Conservation (phyloP, 2,113 vertebrate genomes). For the Tapirus terrestris region DNA sequence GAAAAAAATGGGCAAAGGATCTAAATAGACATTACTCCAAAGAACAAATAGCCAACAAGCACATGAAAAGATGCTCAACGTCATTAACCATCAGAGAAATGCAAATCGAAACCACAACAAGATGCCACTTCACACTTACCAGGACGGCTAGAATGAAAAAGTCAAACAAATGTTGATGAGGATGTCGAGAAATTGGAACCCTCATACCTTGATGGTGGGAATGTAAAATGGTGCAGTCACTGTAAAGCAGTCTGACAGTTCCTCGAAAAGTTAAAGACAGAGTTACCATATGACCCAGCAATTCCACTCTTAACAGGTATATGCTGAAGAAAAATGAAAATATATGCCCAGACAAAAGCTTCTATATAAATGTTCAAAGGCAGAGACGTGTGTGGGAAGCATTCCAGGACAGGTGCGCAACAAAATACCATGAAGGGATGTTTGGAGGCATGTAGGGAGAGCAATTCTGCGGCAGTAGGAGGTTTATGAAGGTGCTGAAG, state of each 20-base stretch:
- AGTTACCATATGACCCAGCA: not conserved
- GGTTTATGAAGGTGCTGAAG: not conserved
- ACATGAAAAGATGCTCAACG: not conserved
- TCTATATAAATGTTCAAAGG: not conserved
- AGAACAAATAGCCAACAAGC: not conserved
- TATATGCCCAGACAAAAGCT: not conserved
- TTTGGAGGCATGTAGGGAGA: not conserved
- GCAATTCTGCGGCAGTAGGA: not conserved
- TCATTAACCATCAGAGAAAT: not conserved
- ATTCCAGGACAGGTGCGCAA: not conserved
- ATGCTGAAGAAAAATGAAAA: not conserved
- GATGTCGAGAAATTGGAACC: not conserved
- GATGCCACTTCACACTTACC: not conserved
- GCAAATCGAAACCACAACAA: not conserved
- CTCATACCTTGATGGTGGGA: not conserved
- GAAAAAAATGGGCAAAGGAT: not conserved
- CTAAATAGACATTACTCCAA: not conserved
- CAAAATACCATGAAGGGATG: not conserved
- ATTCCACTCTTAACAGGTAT: not conserved
- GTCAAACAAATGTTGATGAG: not conserved
- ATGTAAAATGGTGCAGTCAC: not conserved
- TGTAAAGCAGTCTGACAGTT: not conserved
- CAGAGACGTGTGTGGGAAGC: not conserved
- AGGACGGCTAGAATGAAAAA: not conserved
- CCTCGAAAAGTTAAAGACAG: not conserved